Conservation (phyloP, 2,888 invertebrate genomes). For the Pedicia rivosa region DNA sequence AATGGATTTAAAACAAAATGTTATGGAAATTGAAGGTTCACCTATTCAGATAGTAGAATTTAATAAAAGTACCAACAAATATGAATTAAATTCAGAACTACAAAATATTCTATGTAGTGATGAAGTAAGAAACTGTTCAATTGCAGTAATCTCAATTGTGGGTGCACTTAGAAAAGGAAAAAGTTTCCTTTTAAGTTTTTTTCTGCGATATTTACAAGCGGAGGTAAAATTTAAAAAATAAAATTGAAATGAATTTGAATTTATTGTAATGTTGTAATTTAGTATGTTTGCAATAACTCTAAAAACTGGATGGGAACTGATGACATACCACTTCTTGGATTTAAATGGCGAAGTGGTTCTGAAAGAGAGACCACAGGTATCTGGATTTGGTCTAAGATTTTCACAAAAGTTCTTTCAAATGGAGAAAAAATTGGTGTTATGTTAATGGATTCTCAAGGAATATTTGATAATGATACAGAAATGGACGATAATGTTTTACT, state of each 20-base stretch:
- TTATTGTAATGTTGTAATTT: no score
- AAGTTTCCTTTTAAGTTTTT: slow-evolving; percentile 6
- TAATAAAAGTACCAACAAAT: no score
- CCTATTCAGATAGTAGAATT: no score
- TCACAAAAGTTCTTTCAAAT: neutral
- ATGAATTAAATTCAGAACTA: neutral
- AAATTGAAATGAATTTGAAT: no score
- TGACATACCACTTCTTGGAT: slow-evolving; percentile 6
- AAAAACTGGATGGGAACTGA: slow-evolving; percentile 7
- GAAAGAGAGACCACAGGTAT: slow-evolving; percentile 7
- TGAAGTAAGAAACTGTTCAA: neutral
- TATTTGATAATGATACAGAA: slow-evolving; percentile 5
- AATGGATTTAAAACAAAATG: no score
- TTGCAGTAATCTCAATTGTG: slow-evolving; percentile 5
- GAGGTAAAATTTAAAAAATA: no score
- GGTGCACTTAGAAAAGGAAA: slow-evolving; percentile 8
- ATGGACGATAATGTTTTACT: slow-evolving; percentile 4
- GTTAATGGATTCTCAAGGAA: slow-evolving; percentile 8
- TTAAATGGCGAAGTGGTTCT: slow-evolving; percentile 6
- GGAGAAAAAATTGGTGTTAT: slow-evolving; percentile 6
- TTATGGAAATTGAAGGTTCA: no score
- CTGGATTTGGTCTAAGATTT: slow-evolving; percentile 6
- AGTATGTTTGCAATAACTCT: neutral
- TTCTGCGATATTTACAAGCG: slow-evolving; percentile 7
- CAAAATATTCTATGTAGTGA: neutral